Base-by-base conservation (phyloP, 2,888 invertebrate genomes). In the Acrobeloides nanus region DNA sequence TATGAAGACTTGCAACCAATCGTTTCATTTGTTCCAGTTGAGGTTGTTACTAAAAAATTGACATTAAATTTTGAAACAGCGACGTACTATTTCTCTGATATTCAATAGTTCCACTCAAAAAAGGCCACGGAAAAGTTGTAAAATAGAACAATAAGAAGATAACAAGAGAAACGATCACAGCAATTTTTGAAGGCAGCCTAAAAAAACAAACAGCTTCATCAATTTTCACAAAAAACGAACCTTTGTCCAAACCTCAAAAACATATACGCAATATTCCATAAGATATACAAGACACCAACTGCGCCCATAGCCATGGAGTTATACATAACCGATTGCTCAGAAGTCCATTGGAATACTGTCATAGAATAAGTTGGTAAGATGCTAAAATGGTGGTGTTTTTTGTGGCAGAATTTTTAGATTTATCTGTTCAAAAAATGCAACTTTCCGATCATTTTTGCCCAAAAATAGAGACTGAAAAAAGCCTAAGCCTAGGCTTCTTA, bases 81-180 rank as follows among this genome's bases (percentile, higher is more conserved):
- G 10, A 35, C 35, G 23, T 35, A 20, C n/a, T 10, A 10, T 10
- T 21, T 2, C 20, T 35, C 35, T 15, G 53, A 26, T 57, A 57
- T 6, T 53, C 43, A 18, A 65, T 61, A 29, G 48, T 55, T 5
- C 49, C 50, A 23, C 52, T 42, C 25, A 57, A 47, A 5, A 61
- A 55, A 4, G 54, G 57, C 52, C 59, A 66, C 10, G 61, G 62
- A 34, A 58, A 64, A 23, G 64, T 66, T 17, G 55, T 38, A 21
- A 64, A 37, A 43, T 60, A 66, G 35, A 54, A 52, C 31, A 47
- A 17, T 8, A 62, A 45, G 25, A 61, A 47, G 4, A 58, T 26
- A 15, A 43, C 31, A 24, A 61, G 46, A 2, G 59, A 35, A 21
- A 46, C 31, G 15, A 46, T 23, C 10, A 54, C 43, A 18, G 55